Base-by-base conservation (phyloP, 2,797 vertebrate genomes). In the Rhyacichthys aspro region DNA sequence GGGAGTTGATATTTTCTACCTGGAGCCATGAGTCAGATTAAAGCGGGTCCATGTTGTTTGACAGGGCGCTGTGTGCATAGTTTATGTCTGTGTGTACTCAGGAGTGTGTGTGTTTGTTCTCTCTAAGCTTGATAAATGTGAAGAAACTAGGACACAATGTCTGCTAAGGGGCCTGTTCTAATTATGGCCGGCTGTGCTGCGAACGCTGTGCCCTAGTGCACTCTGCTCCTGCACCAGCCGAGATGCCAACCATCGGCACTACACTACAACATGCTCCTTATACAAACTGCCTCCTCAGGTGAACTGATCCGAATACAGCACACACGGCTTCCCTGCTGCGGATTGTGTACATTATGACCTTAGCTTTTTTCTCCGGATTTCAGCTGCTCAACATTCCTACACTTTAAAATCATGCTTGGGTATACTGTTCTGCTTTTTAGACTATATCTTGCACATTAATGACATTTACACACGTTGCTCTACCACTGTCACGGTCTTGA, bases 111-210 rank as follows among this genome's bases (percentile, higher is more conserved):
- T 33, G 34, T 68, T 56, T 80, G 70, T 63, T 55, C 66, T 75
- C 47, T 63, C 64, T 56, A 3, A 17, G 67, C 72, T 64, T 66
- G 70, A 67, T 75, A 72, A 78, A 74, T 82, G 67, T 64, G 76
- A 74, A 70, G 74, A 85, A 90, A 86, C 70, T 89, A 72, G 87
- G 86, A 89, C 88, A 86, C 48, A 0, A 36, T 48, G 80, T 89
- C 86, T 83, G 78, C 74, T 84, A 73, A 84, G 76, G 74, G 78
- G 67, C 63, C 76, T 68, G 83, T 78, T 82, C 86, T 90, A 90
- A 88, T 89, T 89, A 78, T 68, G 78, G 72, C 63, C 53, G 17
- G 59, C 63, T 60, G 69, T 72, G 77, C 61, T 71, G 63, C 41
- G 58, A 57, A 68, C 61, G 63, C 63, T 78, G 59, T 72, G 71